phyloP scores from a whole-genome alignment of 2,797 vertebrate species.

The Coendou prehensilis region DNA sequence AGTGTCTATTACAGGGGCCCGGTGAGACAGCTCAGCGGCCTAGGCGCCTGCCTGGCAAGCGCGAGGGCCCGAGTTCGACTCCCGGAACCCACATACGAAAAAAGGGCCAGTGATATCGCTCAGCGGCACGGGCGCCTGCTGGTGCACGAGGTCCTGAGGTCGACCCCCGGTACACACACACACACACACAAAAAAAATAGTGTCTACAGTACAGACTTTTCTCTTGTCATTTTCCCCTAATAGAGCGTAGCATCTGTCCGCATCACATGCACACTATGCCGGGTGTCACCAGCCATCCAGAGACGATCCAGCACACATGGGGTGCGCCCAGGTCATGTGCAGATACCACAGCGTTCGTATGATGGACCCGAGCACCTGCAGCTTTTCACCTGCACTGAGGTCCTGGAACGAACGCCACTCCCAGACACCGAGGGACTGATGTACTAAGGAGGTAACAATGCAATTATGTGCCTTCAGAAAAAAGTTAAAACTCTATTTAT shows the following conservation, averaged over 20 bases:
- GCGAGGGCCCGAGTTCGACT: too few relatives aligned
- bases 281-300: neutral
- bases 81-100: too few relatives aligned
- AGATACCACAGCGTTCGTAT: neutral
- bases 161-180: too few relatives aligned
- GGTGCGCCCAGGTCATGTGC: rapidly evolving
- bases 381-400: neutral
- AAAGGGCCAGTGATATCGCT: too few relatives aligned
- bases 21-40: too few relatives aligned
- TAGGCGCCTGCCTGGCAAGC: too few relatives aligned
- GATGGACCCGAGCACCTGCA: neutral
- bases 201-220: neutral
- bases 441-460: neutral
- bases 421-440: neutral
- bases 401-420: neutral
- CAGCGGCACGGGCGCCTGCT: too few relatives aligned
- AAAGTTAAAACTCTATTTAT: neutral
- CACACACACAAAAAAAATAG: neutral
- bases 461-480: neutral
- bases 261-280: neutral
- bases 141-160: too few relatives aligned
- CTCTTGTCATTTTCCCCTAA: neutral
- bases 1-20: too few relatives aligned
- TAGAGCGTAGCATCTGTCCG: neutral
- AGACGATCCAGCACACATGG: neutral